A percentile compares a stretch with the other conserved stretches of the same genome.
These are phyloP conservation scores for Emys orbicularis DNA, from an alignment of 2,797 vertebrate species.

Conservation along the genomic window DNA sequence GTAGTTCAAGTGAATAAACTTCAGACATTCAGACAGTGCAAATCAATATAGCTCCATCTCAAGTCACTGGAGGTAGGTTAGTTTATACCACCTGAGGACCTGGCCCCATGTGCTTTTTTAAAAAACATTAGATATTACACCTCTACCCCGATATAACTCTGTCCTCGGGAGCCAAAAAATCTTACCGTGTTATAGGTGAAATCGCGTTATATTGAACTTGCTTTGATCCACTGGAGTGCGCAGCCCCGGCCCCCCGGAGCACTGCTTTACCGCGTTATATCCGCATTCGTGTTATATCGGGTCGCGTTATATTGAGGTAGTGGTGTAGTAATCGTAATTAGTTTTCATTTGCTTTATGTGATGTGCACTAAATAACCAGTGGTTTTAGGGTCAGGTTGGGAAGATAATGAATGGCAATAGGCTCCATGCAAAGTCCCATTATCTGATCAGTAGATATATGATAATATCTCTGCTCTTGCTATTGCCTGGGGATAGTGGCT, in stretches of 20 bases:
- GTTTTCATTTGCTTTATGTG: not conserved
- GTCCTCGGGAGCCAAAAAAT: too few species aligned
- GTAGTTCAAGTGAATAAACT: constrained; percentile 18
- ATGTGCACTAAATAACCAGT: not conserved
- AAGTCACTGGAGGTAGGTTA: constrained; percentile 11
- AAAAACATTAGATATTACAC: not conserved
- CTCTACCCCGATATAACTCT: too few species aligned
- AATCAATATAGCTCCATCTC: not conserved
- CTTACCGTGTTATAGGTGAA: too few species aligned
- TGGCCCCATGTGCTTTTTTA: not conserved
- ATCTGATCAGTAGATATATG: not conserved
- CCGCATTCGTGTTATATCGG: too few species aligned
- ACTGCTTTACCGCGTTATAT: too few species aligned
- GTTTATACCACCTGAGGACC: not conserved
- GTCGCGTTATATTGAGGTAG: too few species aligned
- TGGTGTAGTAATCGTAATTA: accelerated
- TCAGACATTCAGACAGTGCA: not conserved
- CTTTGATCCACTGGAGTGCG: too few species aligned
- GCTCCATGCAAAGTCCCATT: not conserved
- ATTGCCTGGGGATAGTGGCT: not conserved
- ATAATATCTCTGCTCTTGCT: not conserved
- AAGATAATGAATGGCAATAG: not conserved
- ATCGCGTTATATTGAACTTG: too few species aligned
- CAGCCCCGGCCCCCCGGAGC: too few species aligned
- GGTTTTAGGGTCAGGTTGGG: not conserved